A percentile compares a stretch with the other conserved stretches of the same genome.
These are phyloP conservation scores for Nasonovia ribisnigri DNA, from an alignment of 2,888 invertebrate species.

Conservation along the genomic window DNA sequence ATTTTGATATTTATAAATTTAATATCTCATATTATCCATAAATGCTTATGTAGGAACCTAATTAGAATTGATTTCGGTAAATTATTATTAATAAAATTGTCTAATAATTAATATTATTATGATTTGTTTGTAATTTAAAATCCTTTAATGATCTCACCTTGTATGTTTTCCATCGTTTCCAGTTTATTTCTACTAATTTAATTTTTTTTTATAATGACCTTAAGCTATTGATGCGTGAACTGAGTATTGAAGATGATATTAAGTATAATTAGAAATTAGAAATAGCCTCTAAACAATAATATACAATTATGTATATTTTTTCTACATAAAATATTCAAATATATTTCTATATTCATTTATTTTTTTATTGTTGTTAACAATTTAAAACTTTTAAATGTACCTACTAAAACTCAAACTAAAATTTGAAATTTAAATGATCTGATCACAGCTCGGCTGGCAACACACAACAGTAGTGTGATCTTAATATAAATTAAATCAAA, in stretches of 20 bases:
- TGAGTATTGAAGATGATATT: neutral
- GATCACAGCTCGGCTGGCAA: neutral
- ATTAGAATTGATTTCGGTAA: neutral
- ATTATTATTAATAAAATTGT: neutral
- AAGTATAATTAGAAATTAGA: neutral
- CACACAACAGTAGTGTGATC: neutral
- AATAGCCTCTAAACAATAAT: neutral
- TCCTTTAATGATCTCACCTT: conserved; percentile 24
- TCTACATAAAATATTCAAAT: neutral
- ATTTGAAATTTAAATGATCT: neutral
- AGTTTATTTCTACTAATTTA: neutral
- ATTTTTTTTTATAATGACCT: neutral
- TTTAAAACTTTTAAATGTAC: neutral
- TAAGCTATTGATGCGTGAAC: conserved; percentile 3
- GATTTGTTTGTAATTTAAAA: neutral
- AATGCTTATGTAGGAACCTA: neutral
- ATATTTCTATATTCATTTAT: neutral
- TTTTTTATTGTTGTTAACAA: neutral
- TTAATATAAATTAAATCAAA: neutral
- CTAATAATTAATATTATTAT: neutral
- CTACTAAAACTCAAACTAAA: neutral
- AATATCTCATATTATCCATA: neutral
- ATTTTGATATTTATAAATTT: neutral
- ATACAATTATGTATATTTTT: neutral
- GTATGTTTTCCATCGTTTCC: neutral